phyloP scores from a whole-genome alignment of 2,888 invertebrate species.

The Silvanus unidentatus region DNA sequence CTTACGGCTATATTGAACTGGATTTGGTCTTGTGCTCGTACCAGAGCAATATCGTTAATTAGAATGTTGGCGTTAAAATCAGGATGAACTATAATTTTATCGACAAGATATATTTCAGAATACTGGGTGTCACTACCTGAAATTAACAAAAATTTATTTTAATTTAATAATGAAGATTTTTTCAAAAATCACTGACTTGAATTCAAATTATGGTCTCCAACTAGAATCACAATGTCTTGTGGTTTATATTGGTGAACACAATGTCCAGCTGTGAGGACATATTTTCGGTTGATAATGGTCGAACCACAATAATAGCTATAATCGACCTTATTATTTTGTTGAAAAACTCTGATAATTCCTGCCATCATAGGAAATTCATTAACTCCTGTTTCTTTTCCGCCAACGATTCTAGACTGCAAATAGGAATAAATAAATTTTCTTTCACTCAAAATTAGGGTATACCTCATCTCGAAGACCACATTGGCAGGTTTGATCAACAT shows the following conservation, averaged over 20 bases:
- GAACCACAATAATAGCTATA: conserved; percentile 48
- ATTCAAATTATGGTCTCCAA: conserved; percentile 52
- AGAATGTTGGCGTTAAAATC: conserved; percentile 11
- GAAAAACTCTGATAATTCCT: conserved; percentile 45
- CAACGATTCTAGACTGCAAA: conserved; percentile 41
- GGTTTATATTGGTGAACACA: conserved; percentile 42
- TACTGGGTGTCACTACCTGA: background rate
- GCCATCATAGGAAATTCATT: conserved; percentile 59
- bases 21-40: conserved; percentile 39
- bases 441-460: no score
- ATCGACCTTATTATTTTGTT: conserved; percentile 32
- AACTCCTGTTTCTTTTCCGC: conserved; percentile 49
- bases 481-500: no score
- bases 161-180: no score
- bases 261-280: conserved; percentile 54
- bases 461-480: no score
- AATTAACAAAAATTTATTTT: no score
- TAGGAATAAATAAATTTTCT: background rate
- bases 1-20: conserved; percentile 38
- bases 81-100: conserved; percentile 38
- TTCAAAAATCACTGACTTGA: no score
- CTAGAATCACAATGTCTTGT: conserved; percentile 38
- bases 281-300: conserved; percentile 47
- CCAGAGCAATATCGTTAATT: conserved; percentile 50
- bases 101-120: background rate